Conservation (phyloP, 37 sponge, comb jelly and placozoan genomes). For the Diacarnus erythraeanus region DNA sequence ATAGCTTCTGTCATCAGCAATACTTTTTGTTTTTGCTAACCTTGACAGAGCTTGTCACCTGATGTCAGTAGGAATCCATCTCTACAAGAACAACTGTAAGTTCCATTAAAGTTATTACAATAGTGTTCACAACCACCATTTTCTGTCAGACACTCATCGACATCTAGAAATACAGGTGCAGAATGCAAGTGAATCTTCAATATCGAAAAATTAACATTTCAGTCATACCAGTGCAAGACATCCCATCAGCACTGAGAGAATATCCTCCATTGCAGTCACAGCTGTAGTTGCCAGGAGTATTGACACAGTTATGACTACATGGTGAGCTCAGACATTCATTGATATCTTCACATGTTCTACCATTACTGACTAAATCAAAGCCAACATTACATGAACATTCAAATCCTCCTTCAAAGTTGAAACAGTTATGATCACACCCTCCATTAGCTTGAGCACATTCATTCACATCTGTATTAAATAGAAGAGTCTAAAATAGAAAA, state of each 20-base stretch:
- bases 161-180: conserved; percentile 13
- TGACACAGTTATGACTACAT: conserved; percentile 23
- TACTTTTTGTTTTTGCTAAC: neutral
- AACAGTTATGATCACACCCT: conserved; percentile 25
- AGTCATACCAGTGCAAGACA: conserved; percentile 10
- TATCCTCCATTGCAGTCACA: conserved; percentile 29
- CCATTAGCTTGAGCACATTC: conserved; percentile 29
- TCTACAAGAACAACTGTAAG: conserved; percentile 10
- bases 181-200: too few species aligned
- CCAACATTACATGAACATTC: conserved; percentile 12
- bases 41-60: neutral
- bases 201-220: neutral
- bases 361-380: neutral
- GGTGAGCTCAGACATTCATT: neutral
- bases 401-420: conserved; percentile 6
- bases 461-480: conserved; percentile 29
- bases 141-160: neutral
- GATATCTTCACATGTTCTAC: conserved; percentile 3
- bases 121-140: conserved; percentile 8
- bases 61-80: neutral
- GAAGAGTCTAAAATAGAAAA: neutral
- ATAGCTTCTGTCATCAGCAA: too few species aligned
- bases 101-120: conserved; percentile 1
- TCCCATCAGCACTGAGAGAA: neutral
- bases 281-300: neutral